phyloP scores from a whole-genome alignment of 2,888 invertebrate species.

The Protula sp. region DNA sequence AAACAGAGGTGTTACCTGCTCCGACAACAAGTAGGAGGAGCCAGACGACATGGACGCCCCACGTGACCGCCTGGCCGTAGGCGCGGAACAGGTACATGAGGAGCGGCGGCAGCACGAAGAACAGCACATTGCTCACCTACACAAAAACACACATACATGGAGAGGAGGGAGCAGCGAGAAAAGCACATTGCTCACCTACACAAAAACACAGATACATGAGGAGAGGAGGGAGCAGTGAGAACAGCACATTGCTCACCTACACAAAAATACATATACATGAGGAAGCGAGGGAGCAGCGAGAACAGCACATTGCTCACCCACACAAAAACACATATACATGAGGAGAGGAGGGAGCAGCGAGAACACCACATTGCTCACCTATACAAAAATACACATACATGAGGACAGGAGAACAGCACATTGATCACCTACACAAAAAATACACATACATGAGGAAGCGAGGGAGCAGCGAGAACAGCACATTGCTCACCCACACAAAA shows the following conservation, averaged over 20 bases:
- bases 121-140: slow-evolving; percentile 72
- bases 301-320: slow-evolving; percentile 75
- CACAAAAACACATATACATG: slow-evolving; percentile 61
- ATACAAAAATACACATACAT: slow-evolving; percentile 61
- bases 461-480: slow-evolving; percentile 70
- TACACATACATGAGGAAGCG: slow-evolving; percentile 71
- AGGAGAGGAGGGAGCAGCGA: slow-evolving; percentile 72
- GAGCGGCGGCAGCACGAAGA: slow-evolving; percentile 71
- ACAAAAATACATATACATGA: slow-evolving; percentile 63
- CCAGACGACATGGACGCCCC: slow-evolving; percentile 74
- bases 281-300: slow-evolving; percentile 69
- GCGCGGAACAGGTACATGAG: slow-evolving; percentile 72
- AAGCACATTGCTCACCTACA: not conserved
- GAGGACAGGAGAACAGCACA: slow-evolving; percentile 68
- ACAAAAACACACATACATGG: not conserved
- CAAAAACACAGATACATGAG: slow-evolving; percentile 64
- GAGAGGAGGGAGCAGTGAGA: slow-evolving; percentile 71
- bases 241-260: slow-evolving; percentile 72
- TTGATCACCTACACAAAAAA: slow-evolving; percentile 65
- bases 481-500: slow-evolving; percentile 65
- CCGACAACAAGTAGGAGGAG: slow-evolving; percentile 71
- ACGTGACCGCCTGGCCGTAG: slow-evolving; percentile 66
- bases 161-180: not conserved
- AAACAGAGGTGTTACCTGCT: too few relatives aligned
- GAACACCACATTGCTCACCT: slow-evolving; percentile 75